Percentiles rank a stretch among this genome's conserved stretches.
Conservation (phyloP, 1,140 invertebrate species). For the Zelostemma sp. region DNA sequence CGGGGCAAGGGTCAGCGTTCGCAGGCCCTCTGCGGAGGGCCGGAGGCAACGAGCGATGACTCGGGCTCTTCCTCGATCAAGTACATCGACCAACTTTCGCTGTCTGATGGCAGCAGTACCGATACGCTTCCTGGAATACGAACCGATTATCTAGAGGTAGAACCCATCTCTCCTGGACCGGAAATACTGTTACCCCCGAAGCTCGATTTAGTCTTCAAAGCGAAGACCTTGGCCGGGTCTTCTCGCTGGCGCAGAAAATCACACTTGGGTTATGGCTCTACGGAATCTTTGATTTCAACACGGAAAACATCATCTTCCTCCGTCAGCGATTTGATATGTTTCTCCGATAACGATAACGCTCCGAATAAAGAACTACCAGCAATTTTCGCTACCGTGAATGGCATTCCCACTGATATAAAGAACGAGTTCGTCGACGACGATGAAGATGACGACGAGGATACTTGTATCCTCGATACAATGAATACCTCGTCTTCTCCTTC, state of each 20-base stretch:
- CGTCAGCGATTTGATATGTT: slow-evolving; percentile 39
- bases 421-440: slow-evolving; percentile 60
- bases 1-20: slow-evolving; percentile 39
- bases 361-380: slow-evolving; percentile 19
- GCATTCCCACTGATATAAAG: slow-evolving; percentile 49
- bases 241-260: slow-evolving; percentile 55
- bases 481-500: slow-evolving; percentile 62
- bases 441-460: slow-evolving; percentile 36
- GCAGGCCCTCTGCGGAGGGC: slow-evolving; percentile 32
- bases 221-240: slow-evolving; percentile 32
- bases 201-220: slow-evolving; percentile 24
- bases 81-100: slow-evolving; percentile 63
- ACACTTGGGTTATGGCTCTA: slow-evolving; percentile 56
- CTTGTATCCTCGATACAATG: background rate
- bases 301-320: slow-evolving; percentile 53
- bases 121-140: slow-evolving; percentile 63
- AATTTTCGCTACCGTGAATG: slow-evolving; percentile 46
- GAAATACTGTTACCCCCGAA: slow-evolving; percentile 50
- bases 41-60: slow-evolving; percentile 60
- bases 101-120: slow-evolving; percentile 59
- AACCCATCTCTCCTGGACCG: slow-evolving; percentile 59
- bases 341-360: slow-evolving; percentile 5
- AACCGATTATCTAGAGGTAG: slow-evolving; percentile 61
- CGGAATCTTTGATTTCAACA: slow-evolving; percentile 51
- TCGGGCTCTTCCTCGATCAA: slow-evolving; percentile 62